Conservation (phyloP, 2,888 invertebrate species). For the Brassicogethes aeneus region DNA sequence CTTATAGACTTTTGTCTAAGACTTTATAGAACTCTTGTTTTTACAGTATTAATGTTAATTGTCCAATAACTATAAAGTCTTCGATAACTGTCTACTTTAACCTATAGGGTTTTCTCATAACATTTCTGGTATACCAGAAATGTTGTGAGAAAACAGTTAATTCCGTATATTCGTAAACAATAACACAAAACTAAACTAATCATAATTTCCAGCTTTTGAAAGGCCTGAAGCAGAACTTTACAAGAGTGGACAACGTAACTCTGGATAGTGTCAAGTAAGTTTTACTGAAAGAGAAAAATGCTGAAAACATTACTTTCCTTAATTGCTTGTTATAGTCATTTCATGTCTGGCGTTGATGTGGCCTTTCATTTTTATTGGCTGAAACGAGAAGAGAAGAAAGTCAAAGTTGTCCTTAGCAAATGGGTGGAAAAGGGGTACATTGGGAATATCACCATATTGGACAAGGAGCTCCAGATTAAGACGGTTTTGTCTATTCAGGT, state of each 20-base stretch:
- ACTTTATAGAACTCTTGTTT: no score
- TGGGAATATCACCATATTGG: constrained; percentile 51
- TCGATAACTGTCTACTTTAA: no score
- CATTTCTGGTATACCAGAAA: no score
- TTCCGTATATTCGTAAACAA: no score
- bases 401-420: constrained; percentile 46
- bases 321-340: constrained; percentile 26
- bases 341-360: constrained; percentile 42
- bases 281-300: no score
- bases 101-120: no score
- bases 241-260: constrained; percentile 54
- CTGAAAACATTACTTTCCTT: no score
- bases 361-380: constrained; percentile 46
- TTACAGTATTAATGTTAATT: no score
- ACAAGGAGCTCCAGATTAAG: constrained; percentile 56
- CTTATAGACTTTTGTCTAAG: no score
- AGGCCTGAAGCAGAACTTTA: constrained; percentile 49
- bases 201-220: neutral
- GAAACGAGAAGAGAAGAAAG: constrained; percentile 45
- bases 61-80: no score
- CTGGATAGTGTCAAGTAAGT: constrained; percentile 62
- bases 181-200: no score
- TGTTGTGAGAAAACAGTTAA: no score
- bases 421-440: constrained; percentile 53
- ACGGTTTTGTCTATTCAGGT: constrained; percentile 64